Percentiles rank a stretch among this genome's conserved stretches.
Evolutionary conservation across 2,888 invertebrate genomes (phyloP).

Genomic region (Drosophila nr. medialis): DNA sequence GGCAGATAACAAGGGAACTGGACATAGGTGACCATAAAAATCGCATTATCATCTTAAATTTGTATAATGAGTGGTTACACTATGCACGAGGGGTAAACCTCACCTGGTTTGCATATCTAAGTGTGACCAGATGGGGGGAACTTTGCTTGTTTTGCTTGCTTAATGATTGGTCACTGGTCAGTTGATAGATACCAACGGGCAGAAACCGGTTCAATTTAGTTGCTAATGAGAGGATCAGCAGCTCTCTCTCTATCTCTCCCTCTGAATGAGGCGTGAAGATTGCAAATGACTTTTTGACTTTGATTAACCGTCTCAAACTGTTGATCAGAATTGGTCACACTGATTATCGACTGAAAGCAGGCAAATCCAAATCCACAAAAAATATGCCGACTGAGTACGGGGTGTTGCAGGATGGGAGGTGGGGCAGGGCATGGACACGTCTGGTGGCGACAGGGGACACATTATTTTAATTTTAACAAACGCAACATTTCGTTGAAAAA

Average conservation of each 20-base stretch:
- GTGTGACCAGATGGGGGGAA: constrained; percentile 20
- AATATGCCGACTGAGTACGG: neutral
- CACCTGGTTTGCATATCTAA: constrained; percentile 1
- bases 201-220: constrained; percentile 34
- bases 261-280: constrained; percentile 30
- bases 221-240: constrained; percentile 8
- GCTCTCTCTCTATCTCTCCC: neutral
- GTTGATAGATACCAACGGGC: constrained; percentile 6
- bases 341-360: constrained; percentile 39
- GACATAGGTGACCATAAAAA: constrained; percentile 59
- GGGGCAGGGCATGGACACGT: constrained; percentile 39
- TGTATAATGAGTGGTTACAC: constrained; percentile 41
- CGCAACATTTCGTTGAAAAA: constrained; percentile 59
- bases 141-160: constrained; percentile 40
- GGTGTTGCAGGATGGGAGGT: neutral
- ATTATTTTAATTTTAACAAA: constrained; percentile 80
- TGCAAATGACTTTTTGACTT: neutral
- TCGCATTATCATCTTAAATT: constrained; percentile 66
- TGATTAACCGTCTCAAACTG: neutral
- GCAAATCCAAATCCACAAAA: constrained; percentile 4
- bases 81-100: constrained; percentile 15
- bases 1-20: constrained; percentile 24
- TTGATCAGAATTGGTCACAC: constrained; percentile 23
- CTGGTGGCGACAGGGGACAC: constrained; percentile 83
- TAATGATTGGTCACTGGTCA: constrained; percentile 52